A percentile compares a stretch with the other conserved stretches of the same genome.
Conservation (phyloP, 2,888 invertebrate species). For the Elmis aenea region DNA sequence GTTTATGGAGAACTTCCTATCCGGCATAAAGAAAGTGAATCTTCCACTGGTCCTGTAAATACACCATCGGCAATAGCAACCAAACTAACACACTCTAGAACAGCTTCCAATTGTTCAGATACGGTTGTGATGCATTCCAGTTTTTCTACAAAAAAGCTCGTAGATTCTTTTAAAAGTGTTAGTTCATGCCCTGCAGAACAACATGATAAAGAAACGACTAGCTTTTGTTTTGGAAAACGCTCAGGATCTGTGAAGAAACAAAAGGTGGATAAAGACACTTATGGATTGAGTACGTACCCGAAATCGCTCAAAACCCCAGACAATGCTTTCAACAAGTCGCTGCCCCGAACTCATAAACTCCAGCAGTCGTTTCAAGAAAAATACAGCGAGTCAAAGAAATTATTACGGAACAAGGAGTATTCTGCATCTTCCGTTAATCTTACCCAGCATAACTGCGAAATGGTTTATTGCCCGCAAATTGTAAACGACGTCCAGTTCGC, state of each 20-base stretch:
- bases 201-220: slow-evolving; percentile 18
- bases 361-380: slow-evolving; percentile 1
- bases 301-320: slow-evolving; percentile 34
- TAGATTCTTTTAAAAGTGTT: too few relatives aligned
- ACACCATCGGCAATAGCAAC: too few relatives aligned
- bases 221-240: slow-evolving; percentile 44
- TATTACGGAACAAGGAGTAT: slow-evolving; percentile 19
- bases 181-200: background rate
- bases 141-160: too few relatives aligned
- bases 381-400: slow-evolving; percentile 4
- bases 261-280: slow-evolving; percentile 29
- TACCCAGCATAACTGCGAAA: slow-evolving; percentile 39
- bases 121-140: background rate
- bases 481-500: slow-evolving; percentile 42
- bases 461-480: slow-evolving; percentile 43
- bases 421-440: slow-evolving; percentile 24
- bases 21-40: slow-evolving; percentile 26
- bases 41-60: too few relatives aligned
- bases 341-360: slow-evolving; percentile 34
- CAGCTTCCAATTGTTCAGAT: slow-evolving; percentile 29
- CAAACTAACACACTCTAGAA: slow-evolving; percentile 25
- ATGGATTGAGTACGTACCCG: slow-evolving; percentile 37
- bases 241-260: slow-evolving; percentile 39
- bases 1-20: slow-evolving; percentile 50
- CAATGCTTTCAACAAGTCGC: slow-evolving; percentile 37